A percentile compares a stretch with the other conserved stretches of the same genome.
Conservation (phyloP, 1,140 invertebrate genomes). For the Aphelenchoides fujianensis region DNA sequence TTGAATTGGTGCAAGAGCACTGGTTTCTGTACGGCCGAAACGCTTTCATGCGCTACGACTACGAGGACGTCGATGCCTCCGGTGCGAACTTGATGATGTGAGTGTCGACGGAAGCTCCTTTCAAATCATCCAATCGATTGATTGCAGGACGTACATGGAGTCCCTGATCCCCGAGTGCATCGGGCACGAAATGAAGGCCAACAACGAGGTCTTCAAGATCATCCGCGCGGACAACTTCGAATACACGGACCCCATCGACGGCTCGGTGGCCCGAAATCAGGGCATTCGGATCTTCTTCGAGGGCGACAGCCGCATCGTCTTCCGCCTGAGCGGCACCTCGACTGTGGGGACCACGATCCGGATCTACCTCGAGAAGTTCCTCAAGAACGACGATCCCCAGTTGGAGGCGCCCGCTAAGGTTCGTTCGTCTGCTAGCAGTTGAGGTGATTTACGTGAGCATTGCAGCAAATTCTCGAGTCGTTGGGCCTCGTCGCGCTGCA, state of each 20-base stretch:
- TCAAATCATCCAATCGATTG: too few species aligned
- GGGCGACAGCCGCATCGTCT: conserved; percentile 86
- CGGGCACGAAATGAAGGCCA: conserved; percentile 64
- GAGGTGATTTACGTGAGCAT: conserved; percentile 1
- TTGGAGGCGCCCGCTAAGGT: conserved; percentile 32
- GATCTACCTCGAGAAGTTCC: conserved; percentile 63
- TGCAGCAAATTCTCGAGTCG: conserved; percentile 75
- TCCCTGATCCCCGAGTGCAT: neutral
- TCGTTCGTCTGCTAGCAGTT: conserved; percentile 20
- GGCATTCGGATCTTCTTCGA: conserved; percentile 79
- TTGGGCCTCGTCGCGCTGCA: conserved; percentile 82
- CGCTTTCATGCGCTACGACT: conserved; percentile 95
- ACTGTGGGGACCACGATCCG: conserved; percentile 92
- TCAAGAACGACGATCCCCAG: conserved; percentile 20
- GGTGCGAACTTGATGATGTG: conserved; percentile 88
- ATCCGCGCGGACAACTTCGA: conserved; percentile 82
- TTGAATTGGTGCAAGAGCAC: conserved; percentile 79
- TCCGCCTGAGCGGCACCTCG: conserved; percentile 91
- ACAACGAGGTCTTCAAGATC: conserved; percentile 71
- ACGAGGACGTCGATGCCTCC: conserved; percentile 86
- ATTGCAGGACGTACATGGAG: too few species aligned
- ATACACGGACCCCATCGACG: conserved; percentile 89
- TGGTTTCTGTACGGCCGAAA: conserved; percentile 92
- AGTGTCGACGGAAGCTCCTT: too few species aligned
- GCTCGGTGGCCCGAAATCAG: conserved; percentile 85